Conservation (phyloP, 2,113 vertebrate genomes). For the Ahaetulla prasina region DNA sequence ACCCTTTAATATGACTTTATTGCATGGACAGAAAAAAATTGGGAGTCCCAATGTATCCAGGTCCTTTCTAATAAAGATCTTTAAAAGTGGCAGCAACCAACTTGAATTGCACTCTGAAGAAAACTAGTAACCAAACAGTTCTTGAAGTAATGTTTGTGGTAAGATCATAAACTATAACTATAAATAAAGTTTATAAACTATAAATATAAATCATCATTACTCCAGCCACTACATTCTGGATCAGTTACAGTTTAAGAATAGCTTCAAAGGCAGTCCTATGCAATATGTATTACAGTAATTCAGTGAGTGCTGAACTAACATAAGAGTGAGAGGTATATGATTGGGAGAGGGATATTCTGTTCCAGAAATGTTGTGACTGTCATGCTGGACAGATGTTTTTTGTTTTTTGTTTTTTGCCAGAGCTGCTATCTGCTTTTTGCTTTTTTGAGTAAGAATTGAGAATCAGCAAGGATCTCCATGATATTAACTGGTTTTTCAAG, state of each 20-base stretch:
- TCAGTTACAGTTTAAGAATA: background rate
- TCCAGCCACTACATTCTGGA: background rate
- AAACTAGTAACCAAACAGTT: background rate
- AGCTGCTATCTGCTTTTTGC: background rate
- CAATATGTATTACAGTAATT: background rate
- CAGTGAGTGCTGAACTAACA: background rate
- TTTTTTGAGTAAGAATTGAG: background rate
- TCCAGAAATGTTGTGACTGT: background rate
- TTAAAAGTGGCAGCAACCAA: background rate
- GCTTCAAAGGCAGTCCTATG: background rate
- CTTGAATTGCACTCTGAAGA: background rate
- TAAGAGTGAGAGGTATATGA: background rate
- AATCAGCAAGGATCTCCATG: background rate
- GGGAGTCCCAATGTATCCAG: background rate
- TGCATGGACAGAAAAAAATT: background rate
- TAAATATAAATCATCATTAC: too few species aligned
- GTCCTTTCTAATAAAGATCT: background rate
- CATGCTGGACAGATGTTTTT: background rate
- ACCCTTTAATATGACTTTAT: background rate
- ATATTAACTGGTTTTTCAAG: background rate
- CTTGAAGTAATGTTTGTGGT: background rate
- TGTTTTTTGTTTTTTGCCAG: background rate
- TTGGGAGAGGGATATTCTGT: background rate
- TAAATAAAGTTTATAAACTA: too few species aligned
- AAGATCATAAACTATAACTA: background rate